Evolutionary conservation across 2,888 invertebrate genomes (phyloP), one percentile per base, ranked within the genome.

Genomic region (Nomada lathburiana): DNA sequence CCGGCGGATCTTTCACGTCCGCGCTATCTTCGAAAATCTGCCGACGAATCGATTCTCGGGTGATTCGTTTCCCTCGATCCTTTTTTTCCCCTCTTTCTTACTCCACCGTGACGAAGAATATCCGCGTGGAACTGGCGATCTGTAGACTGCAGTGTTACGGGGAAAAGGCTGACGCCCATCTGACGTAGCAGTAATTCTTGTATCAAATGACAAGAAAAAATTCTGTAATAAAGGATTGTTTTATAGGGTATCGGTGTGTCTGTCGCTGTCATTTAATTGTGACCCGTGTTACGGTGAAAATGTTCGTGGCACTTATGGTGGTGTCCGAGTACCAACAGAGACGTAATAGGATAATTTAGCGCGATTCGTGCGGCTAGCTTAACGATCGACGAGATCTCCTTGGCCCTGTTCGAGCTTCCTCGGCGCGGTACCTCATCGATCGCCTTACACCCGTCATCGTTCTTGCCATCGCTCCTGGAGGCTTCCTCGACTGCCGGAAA

Each of bases 21-120:
- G 50, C 63, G 62, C 16, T 63, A 80, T 72, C 79, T 55, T 76
- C 65, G 59, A 80, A 85, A 76, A 85, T 82, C 60, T 76, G 26
- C 75, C 65, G 26, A 63, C 72, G 47, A 73, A 83, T 83, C 74
- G 76, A 72, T 79, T 67, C 65, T 29, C 36, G 52, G 63, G 16
- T 18, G 60, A 77, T 77, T 50, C 71, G 26, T 16, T 44, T 42
- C 57, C 47, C 18, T 50, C 20, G 20, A 26, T 44, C 36, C 44
- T 55, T 50, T 18, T 18, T 29, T 36, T 23, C 0, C 29, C 29
- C 7, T 29, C 29, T 29, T 13, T 23, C 26, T 13, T 20, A 29
- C 52, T n/a, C 4, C 18, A 13, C 18, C 44, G 44, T 16, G 11
- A 13, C 18, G 11, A 20, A 4, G 26, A 2, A 26, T 3, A 16